These are phyloP conservation scores for Glaucidium brasilianum DNA, from an alignment of 2,113 vertebrate species.

Conservation along the genomic window DNA sequence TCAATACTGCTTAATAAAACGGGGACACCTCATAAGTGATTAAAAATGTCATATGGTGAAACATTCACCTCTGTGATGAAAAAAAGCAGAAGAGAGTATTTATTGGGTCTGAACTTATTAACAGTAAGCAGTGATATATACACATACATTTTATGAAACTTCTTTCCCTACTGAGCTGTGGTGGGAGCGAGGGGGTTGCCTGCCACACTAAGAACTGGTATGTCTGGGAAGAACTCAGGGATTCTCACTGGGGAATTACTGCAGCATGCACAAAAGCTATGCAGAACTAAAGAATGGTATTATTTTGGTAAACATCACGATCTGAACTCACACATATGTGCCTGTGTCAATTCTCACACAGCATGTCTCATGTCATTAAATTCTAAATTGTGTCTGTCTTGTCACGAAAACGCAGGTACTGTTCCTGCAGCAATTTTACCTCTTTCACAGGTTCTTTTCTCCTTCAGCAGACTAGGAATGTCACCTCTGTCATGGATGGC, in stretches of 20 bases:
- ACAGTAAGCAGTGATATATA: not conserved
- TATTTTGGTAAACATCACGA: not conserved
- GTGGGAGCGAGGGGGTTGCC: rapidly evolving
- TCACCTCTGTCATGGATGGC: rapidly evolving
- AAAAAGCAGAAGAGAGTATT: not conserved
- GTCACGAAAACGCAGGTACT: not conserved
- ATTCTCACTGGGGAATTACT: not conserved
- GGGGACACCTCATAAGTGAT: not conserved
- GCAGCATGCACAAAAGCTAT: not conserved
- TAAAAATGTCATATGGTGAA: not conserved
- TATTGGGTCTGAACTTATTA: not conserved
- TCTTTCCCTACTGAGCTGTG: not conserved
- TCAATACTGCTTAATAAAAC: not conserved
- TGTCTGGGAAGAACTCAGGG: not conserved
- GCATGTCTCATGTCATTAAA: not conserved
- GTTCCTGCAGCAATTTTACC: not conserved
- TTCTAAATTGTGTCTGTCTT: not conserved
- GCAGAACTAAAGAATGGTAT: not conserved
- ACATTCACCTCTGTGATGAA: not conserved
- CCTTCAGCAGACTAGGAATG: not conserved
- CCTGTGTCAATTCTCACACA: not conserved
- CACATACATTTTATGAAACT: not conserved
- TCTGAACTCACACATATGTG: rapidly evolving
- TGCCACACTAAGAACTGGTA: not conserved
- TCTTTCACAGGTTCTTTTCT: not conserved